Base-by-base conservation (phyloP, 2,113 vertebrate species). In the Sphyrna mokarran region DNA sequence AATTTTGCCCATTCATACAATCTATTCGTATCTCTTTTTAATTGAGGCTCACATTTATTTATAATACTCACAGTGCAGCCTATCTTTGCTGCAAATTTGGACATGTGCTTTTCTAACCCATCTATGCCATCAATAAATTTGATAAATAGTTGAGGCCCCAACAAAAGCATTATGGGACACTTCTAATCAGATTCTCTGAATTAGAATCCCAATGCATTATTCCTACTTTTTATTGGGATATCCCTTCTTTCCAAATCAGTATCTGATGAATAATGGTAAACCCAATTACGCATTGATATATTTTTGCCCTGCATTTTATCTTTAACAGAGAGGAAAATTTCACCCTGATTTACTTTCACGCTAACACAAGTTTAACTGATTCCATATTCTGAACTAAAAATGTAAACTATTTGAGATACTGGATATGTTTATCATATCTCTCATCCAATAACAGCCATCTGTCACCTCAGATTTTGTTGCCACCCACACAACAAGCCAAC, bases 401-500 rank as follows among this genome's bases (percentile, higher is more conserved):
- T 95, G 89, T n/a, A 93, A 93, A 93, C 61, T 68, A 26, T 95
- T 54, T 5, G 40, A 95, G 69, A n/a, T 22, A 95, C 66, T 43
- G 48, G 48, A 33, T 76, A 95, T 95, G 94, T 70, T 95, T 95
- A 29, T 68, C 69, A 70, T 54, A 70, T 76, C 66, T 95, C 23
- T 11, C 37, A 29, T 95, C n/a, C 93, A 72, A 72, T 72, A 48
- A 72, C 94, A 72, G 23, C 94, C 94, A 95, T 95, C 94, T 95
- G 94, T 95, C 94, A 95, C 69, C 69, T 95, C 22, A 94, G n/a
- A 68, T 70, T 95, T 95, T 72, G 69, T 95, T 95, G 40, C 94
- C 94, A 95, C 94, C 94, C 94, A 95, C 94, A 69, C 69, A 94
- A 94, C 93, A 95, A 48, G 94, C 94, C 40, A 48, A 37, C 94